Percentiles rank a stretch among this genome's conserved stretches.
Conservation (phyloP, 1,140 invertebrate genomes). For the Dolichoris vasculosae region DNA sequence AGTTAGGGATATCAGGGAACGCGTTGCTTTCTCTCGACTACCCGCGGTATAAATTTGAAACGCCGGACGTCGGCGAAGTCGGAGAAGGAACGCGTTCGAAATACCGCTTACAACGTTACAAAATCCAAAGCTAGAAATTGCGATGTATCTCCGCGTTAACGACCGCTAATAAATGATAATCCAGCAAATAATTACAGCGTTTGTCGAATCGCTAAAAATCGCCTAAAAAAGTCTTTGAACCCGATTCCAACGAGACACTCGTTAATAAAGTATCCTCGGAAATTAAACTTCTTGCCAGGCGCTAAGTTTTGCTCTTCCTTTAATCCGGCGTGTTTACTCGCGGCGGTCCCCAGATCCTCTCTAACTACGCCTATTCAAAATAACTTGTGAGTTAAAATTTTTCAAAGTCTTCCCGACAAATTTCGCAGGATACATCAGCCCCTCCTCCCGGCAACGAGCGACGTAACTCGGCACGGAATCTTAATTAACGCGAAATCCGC, state of each 20-base stretch:
- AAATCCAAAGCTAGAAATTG: background rate
- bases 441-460: background rate
- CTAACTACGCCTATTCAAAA: slow-evolving; percentile 22
- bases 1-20: too few species aligned
- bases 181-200: background rate
- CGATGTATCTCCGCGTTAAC: background rate
- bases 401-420: slow-evolving; percentile 28
- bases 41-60: too few species aligned
- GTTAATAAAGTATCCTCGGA: background rate
- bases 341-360: background rate
- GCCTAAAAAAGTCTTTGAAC: background rate
- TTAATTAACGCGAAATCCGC: slow-evolving; percentile 45
- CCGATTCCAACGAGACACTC: slow-evolving; percentile 6
- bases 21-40: too few species aligned
- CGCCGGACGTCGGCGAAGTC: too few species aligned
- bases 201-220: background rate
- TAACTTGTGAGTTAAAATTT: slow-evolving; percentile 34
- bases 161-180: background rate
- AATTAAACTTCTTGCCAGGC: slow-evolving; percentile 28
- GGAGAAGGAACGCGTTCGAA: too few species aligned
- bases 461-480: slow-evolving; percentile 10
- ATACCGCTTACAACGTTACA: too few species aligned
- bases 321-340: background rate
- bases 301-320: background rate
- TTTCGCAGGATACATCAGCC: background rate